Evolutionary conservation across 2,888 invertebrate genomes (phyloP).

Genomic region (Eulithis prunata): DNA sequence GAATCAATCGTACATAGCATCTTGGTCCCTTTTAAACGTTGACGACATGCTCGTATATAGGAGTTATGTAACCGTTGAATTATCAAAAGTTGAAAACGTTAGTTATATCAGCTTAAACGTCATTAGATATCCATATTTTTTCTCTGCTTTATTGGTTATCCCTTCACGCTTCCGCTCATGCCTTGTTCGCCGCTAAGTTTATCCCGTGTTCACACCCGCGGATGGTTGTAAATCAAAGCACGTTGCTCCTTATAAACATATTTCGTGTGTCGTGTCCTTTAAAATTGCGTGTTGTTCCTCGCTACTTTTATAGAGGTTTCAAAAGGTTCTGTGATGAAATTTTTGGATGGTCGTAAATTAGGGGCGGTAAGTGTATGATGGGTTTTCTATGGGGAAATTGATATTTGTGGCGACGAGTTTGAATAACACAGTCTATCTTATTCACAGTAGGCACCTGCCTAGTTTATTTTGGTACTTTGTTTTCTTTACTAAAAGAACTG

Average conservation of each 20-base stretch:
- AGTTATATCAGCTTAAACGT: too few species aligned
- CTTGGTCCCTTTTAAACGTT: too few species aligned
- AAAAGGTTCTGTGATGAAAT: slow-evolving; percentile 37
- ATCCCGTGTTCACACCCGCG: slow-evolving; percentile 55
- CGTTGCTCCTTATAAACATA: slow-evolving; percentile 80
- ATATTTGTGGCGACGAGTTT: slow-evolving; percentile 21
- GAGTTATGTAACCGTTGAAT: too few species aligned
- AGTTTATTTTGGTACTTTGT: too few species aligned
- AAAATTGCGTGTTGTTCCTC: slow-evolving; percentile 66
- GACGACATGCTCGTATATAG: too few species aligned
- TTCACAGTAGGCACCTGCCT: slow-evolving; percentile 12
- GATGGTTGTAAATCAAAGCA: slow-evolving; percentile 77
- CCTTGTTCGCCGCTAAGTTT: background rate
- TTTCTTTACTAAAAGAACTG: too few species aligned
- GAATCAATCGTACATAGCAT: too few species aligned
- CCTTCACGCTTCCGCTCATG: slow-evolving; percentile 19
- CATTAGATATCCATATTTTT: too few species aligned
- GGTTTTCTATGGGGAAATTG: slow-evolving; percentile 23
- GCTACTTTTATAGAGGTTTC: slow-evolving; percentile 42
- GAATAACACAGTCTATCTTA: background rate
- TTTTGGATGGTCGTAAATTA: slow-evolving; percentile 27
- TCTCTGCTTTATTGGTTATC: background rate
- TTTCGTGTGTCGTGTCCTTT: slow-evolving; percentile 73
- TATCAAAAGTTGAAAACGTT: too few species aligned
- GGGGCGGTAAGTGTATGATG: slow-evolving; percentile 23